Conservation (phyloP, 1,140 invertebrate genomes). For the Pantala flavescens region DNA sequence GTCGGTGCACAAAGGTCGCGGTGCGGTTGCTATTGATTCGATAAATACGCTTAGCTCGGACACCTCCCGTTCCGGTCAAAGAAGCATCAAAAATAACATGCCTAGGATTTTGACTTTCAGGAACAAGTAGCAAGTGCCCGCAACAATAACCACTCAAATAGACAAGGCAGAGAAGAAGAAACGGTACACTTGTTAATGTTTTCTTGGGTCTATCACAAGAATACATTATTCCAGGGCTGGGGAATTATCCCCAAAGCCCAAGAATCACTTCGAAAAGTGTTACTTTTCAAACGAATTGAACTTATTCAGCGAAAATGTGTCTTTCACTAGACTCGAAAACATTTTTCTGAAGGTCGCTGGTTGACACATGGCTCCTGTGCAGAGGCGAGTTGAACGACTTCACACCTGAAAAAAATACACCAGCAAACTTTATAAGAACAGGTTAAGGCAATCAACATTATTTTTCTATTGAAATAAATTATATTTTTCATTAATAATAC, state of each 20-base stretch:
- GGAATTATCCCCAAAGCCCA: too few species aligned
- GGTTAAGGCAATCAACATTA: too few species aligned
- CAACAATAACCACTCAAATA: neutral
- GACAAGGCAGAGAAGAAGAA: neutral
- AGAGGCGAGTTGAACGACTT: too few species aligned
- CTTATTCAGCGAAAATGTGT: too few species aligned
- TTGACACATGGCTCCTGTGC: too few species aligned
- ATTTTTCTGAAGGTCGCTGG: too few species aligned
- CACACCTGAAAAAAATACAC: too few species aligned
- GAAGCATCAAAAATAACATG: neutral
- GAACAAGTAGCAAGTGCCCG: neutral
- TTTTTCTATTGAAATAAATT: too few species aligned
- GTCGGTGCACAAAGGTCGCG: constrained; percentile 65
- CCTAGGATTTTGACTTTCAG: neutral
- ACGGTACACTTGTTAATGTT: neutral
- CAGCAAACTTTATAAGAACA: too few species aligned
- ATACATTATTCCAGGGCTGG: neutral
- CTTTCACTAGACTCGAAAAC: too few species aligned
- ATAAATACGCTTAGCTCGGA: constrained; percentile 35
- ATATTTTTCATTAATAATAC: too few species aligned
- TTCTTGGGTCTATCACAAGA: neutral
- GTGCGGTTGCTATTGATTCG: constrained; percentile 65
- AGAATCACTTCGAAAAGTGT: too few species aligned
- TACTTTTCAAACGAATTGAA: neutral
- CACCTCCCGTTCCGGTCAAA: neutral